Conservation (phyloP, 2,888 invertebrate genomes). For the Rotaria socialis region DNA sequence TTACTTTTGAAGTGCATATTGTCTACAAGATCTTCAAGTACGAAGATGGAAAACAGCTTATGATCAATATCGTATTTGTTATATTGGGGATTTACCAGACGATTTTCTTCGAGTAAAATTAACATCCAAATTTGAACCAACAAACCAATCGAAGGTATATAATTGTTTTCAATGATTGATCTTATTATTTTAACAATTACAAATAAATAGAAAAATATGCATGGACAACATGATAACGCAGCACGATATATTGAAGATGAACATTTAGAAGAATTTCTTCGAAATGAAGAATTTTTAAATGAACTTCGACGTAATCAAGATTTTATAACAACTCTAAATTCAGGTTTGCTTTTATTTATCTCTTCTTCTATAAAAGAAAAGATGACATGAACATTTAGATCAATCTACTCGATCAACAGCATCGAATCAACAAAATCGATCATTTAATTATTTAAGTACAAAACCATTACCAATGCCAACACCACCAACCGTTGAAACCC, state of each 20-base stretch:
- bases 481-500: not conserved
- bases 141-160: not conserved
- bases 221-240: constrained; percentile 50
- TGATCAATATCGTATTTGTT: not conserved
- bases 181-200: no score
- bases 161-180: no score
- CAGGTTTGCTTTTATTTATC: constrained; percentile 63
- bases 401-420: not conserved
- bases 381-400: not conserved
- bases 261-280: constrained; percentile 71
- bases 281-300: constrained; percentile 83
- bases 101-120: constrained; percentile 67
- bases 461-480: not conserved
- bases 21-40: not conserved
- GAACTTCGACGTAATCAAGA: constrained; percentile 79
- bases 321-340: constrained; percentile 76
- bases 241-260: constrained; percentile 74
- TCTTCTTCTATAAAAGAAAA: not conserved
- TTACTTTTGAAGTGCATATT: not conserved
- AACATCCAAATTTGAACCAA: not conserved
- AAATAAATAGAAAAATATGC: not conserved
- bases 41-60: not conserved
- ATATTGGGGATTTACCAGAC: constrained; percentile 69
- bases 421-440: not conserved
- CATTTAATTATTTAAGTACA: not conserved